Evolutionary conservation across 2,888 invertebrate species (phyloP), one percentile per base, ranked within the genome.

Genomic region (Tiliacea citrago): DNA sequence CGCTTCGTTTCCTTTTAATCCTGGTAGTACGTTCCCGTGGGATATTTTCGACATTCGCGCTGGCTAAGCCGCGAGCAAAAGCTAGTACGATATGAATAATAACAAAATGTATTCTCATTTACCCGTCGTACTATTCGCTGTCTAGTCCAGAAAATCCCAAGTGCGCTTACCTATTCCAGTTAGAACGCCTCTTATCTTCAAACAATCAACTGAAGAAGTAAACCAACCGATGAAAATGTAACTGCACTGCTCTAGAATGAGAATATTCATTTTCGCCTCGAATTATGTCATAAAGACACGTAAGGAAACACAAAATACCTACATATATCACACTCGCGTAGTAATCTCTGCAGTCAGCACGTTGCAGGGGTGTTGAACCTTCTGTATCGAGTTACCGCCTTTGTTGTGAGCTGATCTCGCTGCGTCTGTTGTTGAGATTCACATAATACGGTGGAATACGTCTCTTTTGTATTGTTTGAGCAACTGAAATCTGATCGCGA

Each of bases 371-470:
- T 80, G 74, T 77, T 83, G 75, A 79, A 82, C 81, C 62, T 53
- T 58, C 12, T 49, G 65, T 86, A 86, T 88, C 71, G 21, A 63
- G 83, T 88, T 80, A 81, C 84, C 13, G 4, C 65, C 86, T 77
- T 87, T 86, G 88, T 83, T 68, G 58, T 39, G 42, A 42, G 63
- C 47, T 69, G 77, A 81, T 79, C 77, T 76, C 66, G 39, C 57
- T 29, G 29, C 49, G 42, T 63, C 67, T 76, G 69, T 76, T 73
- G 83, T 84, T 78, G 39, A 79, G 68, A 61, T 63, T 57, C 67
- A 79, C 71, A 83, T 79, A 83, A 86, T 78, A 71, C 68, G 21
- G 24, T 16, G 42, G 65, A n/a, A 68, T 68, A 71, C 49, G 60
- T 73, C 61, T 57, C 47, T 42, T 65, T n/a, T 2, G 68, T 73